A percentile compares a stretch with the other conserved stretches of the same genome.
Conservation (phyloP, 2,113 vertebrate genomes). For the Dinomys branickii region DNA sequence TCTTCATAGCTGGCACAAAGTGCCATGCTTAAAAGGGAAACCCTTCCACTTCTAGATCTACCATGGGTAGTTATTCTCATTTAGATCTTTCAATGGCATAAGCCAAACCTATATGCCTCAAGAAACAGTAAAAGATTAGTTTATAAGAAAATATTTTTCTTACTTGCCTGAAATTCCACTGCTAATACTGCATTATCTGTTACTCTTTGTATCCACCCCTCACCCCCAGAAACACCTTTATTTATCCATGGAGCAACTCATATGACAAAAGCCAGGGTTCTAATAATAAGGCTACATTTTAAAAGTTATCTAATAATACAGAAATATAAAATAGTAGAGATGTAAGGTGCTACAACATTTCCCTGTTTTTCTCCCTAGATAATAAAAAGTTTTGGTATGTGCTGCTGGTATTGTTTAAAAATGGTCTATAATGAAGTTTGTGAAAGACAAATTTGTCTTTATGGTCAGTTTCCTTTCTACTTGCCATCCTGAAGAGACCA, state of each 20-base stretch:
- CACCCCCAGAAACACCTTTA: neutral
- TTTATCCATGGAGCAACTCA: neutral
- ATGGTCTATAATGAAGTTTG: neutral
- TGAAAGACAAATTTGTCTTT: neutral
- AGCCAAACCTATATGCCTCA: neutral
- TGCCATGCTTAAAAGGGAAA: neutral
- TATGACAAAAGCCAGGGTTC: neutral
- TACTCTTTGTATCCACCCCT: neutral
- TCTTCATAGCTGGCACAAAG: neutral
- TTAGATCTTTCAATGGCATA: neutral
- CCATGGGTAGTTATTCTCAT: neutral
- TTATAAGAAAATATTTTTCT: neutral
- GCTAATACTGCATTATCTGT: neutral
- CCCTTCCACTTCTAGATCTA: neutral
- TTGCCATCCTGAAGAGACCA: neutral
- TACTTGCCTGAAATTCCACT: neutral
- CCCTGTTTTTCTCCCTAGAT: no score
- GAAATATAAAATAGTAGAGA: neutral
- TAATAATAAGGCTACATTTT: neutral
- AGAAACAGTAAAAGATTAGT: neutral
- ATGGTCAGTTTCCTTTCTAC: neutral
- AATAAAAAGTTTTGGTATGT: neutral
- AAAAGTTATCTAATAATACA: neutral
- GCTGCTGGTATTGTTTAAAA: neutral
- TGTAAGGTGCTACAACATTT: neutral